Conservation (phyloP, 2,797 vertebrate genomes). For the Poecilia wingei region DNA sequence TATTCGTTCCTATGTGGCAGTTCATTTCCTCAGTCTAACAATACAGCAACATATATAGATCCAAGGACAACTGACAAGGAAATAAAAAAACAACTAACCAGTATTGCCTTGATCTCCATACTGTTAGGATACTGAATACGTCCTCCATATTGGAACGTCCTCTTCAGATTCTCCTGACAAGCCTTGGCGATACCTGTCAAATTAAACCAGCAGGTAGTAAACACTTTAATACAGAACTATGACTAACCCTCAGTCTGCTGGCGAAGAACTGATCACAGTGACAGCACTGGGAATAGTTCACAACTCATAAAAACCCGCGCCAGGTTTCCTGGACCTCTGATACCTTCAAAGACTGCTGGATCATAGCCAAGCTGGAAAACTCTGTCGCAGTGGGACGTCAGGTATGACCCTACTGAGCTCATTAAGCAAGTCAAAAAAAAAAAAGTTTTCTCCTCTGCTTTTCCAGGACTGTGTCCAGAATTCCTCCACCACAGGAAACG, state of each 20-base stretch:
- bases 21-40: background rate
- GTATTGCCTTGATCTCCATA: conserved; percentile 94
- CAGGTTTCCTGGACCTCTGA: background rate
- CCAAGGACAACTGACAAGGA: background rate
- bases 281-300: background rate
- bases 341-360: background rate
- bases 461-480: background rate
- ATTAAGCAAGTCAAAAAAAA: background rate
- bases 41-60: background rate
- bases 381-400: background rate
- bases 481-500: background rate
- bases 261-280: background rate
- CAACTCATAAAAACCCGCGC: background rate
- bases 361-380: background rate
- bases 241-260: background rate
- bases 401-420: background rate
- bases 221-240: background rate
- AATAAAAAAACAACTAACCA: conserved; percentile 82
- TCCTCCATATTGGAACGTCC: conserved; percentile 90
- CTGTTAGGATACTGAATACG: conserved; percentile 87
- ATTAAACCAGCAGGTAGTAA: conserved; percentile 17
- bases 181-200: conserved; percentile 91
- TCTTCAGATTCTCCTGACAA: conserved; percentile 93
- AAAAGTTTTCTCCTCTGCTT: background rate
- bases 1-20: background rate